Evolutionary conservation across 1,140 invertebrate genomes (phyloP).

Genomic region (Lepidostoma basale): DNA sequence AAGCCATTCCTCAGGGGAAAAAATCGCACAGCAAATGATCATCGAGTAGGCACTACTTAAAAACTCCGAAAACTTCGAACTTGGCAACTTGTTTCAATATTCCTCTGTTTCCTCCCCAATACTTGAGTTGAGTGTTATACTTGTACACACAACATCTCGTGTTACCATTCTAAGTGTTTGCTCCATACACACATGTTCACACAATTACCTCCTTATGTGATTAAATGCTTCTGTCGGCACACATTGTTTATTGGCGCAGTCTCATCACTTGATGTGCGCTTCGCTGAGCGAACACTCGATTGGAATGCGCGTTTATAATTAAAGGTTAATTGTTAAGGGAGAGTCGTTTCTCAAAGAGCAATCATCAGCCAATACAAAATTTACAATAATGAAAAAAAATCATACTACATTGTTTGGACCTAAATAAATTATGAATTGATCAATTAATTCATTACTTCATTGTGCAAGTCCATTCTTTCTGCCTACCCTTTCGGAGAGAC

Average conservation of each 20-base stretch:
- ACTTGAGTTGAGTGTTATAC: constrained; percentile 1
- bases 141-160: neutral
- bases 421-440: no score
- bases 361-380: neutral
- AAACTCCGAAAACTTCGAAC: no score
- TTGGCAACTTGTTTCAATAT: neutral
- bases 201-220: constrained; percentile 29
- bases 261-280: constrained; percentile 2
- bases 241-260: constrained; percentile 28
- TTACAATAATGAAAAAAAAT: no score
- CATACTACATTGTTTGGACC: no score
- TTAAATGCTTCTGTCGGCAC: constrained; percentile 26
- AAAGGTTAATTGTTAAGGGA: neutral
- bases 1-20: no score
- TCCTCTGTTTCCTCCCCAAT: neutral
- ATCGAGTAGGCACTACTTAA: no score
- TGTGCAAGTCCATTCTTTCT: no score
- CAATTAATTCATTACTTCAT: no score
- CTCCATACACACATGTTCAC: constrained; percentile 22
- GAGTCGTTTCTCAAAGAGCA: neutral
- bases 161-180: constrained; percentile 22
- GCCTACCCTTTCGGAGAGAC: no score
- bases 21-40: no score
- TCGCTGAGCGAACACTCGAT: neutral
- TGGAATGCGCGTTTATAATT: constrained; percentile 1